phyloP scores from a whole-genome alignment of 2,888 invertebrate genomes.

The Eucera pruinosa region DNA sequence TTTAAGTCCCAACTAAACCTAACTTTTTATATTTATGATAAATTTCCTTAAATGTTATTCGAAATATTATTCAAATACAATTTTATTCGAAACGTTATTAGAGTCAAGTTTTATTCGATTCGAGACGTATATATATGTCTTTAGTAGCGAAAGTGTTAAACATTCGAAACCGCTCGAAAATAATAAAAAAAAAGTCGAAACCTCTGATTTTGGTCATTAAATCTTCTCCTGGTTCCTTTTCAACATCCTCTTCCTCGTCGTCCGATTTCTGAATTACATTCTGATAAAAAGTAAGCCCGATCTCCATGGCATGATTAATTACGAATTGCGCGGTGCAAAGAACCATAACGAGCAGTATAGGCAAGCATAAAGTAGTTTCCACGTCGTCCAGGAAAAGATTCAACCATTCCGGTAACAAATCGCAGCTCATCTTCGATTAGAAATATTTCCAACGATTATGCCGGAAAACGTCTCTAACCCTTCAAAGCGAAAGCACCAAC shows the following conservation, averaged over 20 bases:
- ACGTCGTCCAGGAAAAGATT: constrained; percentile 76
- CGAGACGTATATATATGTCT: too few species aligned
- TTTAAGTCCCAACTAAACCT: too few species aligned
- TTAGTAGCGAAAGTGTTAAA: too few species aligned
- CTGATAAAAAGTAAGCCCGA: constrained; percentile 61
- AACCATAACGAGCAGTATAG: constrained; percentile 76
- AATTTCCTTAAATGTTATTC: too few species aligned
- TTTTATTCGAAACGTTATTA: too few species aligned
- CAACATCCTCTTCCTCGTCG: constrained; percentile 1
- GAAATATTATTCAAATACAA: too few species aligned
- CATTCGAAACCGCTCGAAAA: background rate
- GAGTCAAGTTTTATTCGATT: too few species aligned
- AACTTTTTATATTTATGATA: too few species aligned
- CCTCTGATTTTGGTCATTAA: constrained; percentile 59
- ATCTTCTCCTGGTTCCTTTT: background rate
- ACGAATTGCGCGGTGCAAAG: constrained; percentile 79
- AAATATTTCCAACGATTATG: background rate
- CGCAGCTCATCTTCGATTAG: constrained; percentile 68
- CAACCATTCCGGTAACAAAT: constrained; percentile 75
- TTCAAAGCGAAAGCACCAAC: background rate
- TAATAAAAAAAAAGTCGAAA: constrained; percentile 6
- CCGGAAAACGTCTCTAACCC: background rate
- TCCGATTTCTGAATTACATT: constrained; percentile 30
- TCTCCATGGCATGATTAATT: constrained; percentile 72
- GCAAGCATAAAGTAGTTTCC: constrained; percentile 77